Evolutionary conservation across 1,140 invertebrate species (phyloP).

Genomic region (Vanessa tameamea): DNA sequence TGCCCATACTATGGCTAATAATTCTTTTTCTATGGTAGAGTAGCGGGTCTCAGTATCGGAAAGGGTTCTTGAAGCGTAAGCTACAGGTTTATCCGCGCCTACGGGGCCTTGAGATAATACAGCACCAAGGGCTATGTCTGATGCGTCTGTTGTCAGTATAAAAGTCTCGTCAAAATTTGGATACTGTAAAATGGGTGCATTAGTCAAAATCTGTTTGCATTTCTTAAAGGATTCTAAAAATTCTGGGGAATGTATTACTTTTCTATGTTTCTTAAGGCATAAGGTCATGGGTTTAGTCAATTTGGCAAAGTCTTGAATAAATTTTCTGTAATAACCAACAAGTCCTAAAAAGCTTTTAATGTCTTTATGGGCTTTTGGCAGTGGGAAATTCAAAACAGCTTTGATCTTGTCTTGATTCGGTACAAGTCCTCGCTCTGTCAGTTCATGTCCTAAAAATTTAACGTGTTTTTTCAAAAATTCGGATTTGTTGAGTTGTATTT

Average conservation of each 20-base stretch:
- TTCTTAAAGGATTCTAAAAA: conserved; percentile 4
- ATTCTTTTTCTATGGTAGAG: too few relatives aligned
- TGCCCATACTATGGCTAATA: neutral
- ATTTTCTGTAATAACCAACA: conserved; percentile 12
- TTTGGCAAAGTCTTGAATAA: neutral
- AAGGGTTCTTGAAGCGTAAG: conserved; percentile 15
- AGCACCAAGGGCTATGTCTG: conserved; percentile 38
- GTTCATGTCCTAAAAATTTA: conserved; percentile 4
- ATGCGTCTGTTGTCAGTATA: conserved; percentile 19
- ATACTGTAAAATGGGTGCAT: conserved; percentile 47
- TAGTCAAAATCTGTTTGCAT: conserved; percentile 47
- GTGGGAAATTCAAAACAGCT: conserved; percentile 5
- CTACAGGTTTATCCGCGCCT: conserved; percentile 45
- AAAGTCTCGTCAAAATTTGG: conserved; percentile 47
- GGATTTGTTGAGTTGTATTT: conserved; percentile 6
- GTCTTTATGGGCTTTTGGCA: neutral
- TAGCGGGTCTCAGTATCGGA: neutral
- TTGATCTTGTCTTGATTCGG: conserved; percentile 12
- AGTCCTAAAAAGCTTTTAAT: conserved; percentile 13
- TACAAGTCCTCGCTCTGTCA: conserved; percentile 1
- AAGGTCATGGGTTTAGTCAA: neutral
- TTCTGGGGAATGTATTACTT: conserved; percentile 2
- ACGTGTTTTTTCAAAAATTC: conserved; percentile 5
- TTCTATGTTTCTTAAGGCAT: conserved; percentile 6
- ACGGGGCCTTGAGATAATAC: conserved; percentile 37